Evolutionary conservation across 92 coral and sea anemone species (phyloP).

Genomic region (Actinernus sp.): DNA sequence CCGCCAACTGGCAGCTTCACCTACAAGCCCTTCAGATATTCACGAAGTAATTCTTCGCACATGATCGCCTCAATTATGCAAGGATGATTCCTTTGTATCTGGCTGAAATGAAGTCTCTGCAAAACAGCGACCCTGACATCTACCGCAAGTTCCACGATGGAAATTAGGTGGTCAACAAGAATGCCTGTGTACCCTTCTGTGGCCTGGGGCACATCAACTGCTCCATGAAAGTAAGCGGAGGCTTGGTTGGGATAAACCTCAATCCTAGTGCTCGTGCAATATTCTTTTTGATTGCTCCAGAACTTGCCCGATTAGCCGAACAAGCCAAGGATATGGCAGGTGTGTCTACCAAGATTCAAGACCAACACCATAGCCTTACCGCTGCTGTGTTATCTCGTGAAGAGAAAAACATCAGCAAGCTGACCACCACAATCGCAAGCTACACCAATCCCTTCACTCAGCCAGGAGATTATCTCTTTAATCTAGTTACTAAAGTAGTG

Average conservation of each 20-base stretch:
- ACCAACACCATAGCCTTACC: constrained; percentile 37
- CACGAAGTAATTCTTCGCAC: constrained; percentile 66
- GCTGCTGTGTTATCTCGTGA: constrained; percentile 42
- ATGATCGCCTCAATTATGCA: constrained; percentile 57
- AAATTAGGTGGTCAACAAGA: constrained; percentile 63
- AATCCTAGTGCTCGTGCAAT: constrained; percentile 57
- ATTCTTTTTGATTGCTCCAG: constrained; percentile 65
- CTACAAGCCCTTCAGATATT: constrained; percentile 39
- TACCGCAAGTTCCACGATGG: constrained; percentile 37
- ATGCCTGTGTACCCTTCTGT: constrained; percentile 49
- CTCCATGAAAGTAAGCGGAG: constrained; percentile 43
- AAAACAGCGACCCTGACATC: constrained; percentile 35
- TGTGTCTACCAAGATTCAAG: constrained; percentile 17
- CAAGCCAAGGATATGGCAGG: constrained; percentile 71
- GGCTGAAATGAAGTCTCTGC: constrained; percentile 48
- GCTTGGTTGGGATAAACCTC: constrained; percentile 58
- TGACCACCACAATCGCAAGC: constrained; percentile 26
- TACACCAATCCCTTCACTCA: constrained; percentile 64
- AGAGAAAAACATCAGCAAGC: constrained; percentile 48
- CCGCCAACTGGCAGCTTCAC: constrained; percentile 56
- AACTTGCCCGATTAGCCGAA: constrained; percentile 52
- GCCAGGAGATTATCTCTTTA: constrained; percentile 43
- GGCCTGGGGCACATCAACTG: constrained; percentile 55
- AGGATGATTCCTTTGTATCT: constrained; percentile 60
- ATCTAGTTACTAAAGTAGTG: constrained; percentile 56